Evolutionary conservation across 2,797 vertebrate genomes (phyloP).

Genomic region (Microhierax caerulescens): DNA sequence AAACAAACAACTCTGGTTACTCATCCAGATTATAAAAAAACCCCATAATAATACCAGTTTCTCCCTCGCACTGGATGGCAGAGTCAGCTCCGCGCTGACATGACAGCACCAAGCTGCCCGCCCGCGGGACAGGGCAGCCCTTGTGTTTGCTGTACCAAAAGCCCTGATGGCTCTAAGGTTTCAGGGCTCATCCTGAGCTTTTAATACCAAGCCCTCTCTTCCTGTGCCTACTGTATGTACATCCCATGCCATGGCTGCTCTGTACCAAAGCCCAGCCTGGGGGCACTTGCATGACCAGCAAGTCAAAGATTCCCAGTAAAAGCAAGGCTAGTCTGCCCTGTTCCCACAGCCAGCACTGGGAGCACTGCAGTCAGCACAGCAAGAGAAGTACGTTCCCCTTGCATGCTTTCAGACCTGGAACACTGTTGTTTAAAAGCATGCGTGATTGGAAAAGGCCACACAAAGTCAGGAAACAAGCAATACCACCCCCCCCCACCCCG

Average conservation of each 20-base stretch:
- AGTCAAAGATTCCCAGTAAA: background rate
- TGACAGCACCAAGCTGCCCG: background rate
- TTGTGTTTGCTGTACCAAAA: background rate
- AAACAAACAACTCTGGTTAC: background rate
- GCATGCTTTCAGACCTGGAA: background rate
- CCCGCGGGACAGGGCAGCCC: background rate
- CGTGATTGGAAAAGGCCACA: background rate
- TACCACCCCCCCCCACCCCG: accelerated
- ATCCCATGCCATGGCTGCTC: background rate
- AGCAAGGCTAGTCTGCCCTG: accelerated
- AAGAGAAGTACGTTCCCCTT: background rate
- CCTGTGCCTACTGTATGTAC: accelerated
- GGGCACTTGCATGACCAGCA: background rate
- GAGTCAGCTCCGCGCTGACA: background rate
- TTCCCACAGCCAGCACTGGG: accelerated
- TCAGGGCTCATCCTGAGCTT: background rate
- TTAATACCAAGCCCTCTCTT: background rate
- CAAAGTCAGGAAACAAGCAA: background rate
- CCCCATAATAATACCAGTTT: background rate
- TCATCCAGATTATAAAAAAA: background rate
- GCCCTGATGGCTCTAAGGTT: accelerated
- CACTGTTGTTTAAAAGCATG: background rate
- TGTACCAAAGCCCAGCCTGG: background rate
- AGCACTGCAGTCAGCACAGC: background rate
- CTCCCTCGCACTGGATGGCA: background rate